Percentiles rank a stretch among this genome's conserved stretches.
These are phyloP conservation scores for Ruditapes philippinarum DNA, from an alignment of 1,140 invertebrate species.

Conservation along the genomic window DNA sequence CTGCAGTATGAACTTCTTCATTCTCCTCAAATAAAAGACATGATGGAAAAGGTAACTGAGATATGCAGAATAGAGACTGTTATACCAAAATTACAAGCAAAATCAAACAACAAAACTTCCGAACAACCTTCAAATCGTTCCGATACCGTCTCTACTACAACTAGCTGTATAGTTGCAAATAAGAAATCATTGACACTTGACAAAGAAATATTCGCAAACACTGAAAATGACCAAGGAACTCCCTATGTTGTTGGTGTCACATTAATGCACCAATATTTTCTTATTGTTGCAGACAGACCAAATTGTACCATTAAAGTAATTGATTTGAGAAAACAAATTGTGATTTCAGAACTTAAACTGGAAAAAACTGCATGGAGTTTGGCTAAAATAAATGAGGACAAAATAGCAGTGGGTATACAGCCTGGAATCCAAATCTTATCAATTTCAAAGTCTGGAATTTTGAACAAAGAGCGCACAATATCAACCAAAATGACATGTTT, in stretches of 20 bases:
- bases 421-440: too few species aligned
- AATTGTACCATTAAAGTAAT: background rate
- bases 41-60: background rate
- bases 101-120: background rate
- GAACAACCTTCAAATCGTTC: background rate
- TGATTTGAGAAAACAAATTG: background rate
- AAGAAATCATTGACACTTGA: background rate
- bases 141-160: too few species aligned
- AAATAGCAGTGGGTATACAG: background rate
- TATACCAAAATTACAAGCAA: background rate
- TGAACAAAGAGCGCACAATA: background rate
- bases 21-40: background rate
- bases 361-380: background rate
- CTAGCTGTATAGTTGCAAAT: too few species aligned
- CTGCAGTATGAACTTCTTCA: background rate
- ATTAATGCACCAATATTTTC: background rate
- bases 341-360: background rate
- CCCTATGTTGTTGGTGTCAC: background rate
- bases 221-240: background rate
- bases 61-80: background rate
- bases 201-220: background rate
- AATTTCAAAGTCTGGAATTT: too few species aligned
- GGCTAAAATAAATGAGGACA: background rate
- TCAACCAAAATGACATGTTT: background rate
- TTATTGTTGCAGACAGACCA: background rate